A percentile compares a stretch with the other conserved stretches of the same genome.
Conservation (phyloP, 2,113 vertebrate genomes). For the Nycticryphes semicollaris region DNA sequence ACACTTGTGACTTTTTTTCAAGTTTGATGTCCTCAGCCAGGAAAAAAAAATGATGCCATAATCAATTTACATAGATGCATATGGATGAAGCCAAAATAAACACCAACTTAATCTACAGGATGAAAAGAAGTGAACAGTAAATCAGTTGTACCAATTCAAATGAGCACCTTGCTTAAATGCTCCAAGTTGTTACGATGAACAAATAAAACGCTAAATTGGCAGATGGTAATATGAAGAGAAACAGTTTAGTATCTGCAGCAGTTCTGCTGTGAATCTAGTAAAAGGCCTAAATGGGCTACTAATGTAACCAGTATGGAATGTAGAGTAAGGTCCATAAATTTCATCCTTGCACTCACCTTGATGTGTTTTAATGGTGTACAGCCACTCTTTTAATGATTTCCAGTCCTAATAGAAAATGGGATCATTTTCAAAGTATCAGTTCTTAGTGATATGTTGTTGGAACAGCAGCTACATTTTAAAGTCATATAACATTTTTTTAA, state of each 20-base stretch:
- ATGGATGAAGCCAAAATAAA: not conserved
- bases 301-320: not conserved
- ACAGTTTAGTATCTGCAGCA: not conserved
- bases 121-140: not conserved
- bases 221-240: not conserved
- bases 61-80: not conserved
- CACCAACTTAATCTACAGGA: not conserved
- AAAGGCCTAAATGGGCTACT: not conserved
- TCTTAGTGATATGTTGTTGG: not conserved
- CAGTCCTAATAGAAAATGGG: not conserved
- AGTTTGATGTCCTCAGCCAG: not conserved
- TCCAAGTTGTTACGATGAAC: not conserved
- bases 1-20: not conserved
- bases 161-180: not conserved
- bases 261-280: not conserved
- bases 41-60: not conserved
- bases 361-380: not conserved
- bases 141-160: not conserved
- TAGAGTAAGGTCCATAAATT: not conserved
- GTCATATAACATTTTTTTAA: not conserved
- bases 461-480: not conserved
- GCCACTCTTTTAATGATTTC: not conserved
- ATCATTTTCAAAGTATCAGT: not conserved
- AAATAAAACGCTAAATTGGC: not conserved
- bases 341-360: not conserved